Evolutionary conservation across 1,140 invertebrate genomes (phyloP), one percentile per base, ranked within the genome.

Genomic region (Harpegnathos saltator): DNA sequence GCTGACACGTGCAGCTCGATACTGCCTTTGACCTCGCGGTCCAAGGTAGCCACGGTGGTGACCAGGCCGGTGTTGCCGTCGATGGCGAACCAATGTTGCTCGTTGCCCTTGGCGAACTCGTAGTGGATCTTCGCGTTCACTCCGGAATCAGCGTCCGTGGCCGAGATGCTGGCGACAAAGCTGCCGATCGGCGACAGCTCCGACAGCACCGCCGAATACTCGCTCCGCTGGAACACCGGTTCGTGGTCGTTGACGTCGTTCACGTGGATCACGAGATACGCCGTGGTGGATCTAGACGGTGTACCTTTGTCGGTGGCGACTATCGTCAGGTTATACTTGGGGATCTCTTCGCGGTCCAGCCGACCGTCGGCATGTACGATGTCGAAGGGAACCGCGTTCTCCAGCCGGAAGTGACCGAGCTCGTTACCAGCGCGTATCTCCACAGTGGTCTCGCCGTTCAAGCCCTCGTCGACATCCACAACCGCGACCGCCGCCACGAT

Each of bases 201-300:
- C 88, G 97, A 98, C 7, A 99, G 94, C 1, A 98, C 96, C 0
- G 97, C 96, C 0, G 97, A 97, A 94, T 99, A 99, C 92, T 98
- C 97, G 75, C 97, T 98, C 93, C 98, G 98, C 92, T 98, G 98
- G 91, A 99, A 99, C 3, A 98, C 97, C 1, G 98, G 98, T 90
- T 98, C 97, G 93, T 98, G 98, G 92, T 99, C 98, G 94, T 99
- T 99, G 0, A 98, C 97, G 92, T 99, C 99, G 92, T 98, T 99
- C 0, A 99, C 97, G 89, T 97, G 96, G 92, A 99, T 98, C 22
- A 98, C 97, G 71, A 99, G 95, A 93, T 98, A 97, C 15, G 97
- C 96, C 0, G 97, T 97, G 0, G 97, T 96, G n/a, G 97, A 97
- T 73, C 98, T 95, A 2, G 97, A 96, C 44, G 98, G 98, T 24